Conservation (phyloP, 2,797 vertebrate genomes). For the Acanthiza pusilla region DNA sequence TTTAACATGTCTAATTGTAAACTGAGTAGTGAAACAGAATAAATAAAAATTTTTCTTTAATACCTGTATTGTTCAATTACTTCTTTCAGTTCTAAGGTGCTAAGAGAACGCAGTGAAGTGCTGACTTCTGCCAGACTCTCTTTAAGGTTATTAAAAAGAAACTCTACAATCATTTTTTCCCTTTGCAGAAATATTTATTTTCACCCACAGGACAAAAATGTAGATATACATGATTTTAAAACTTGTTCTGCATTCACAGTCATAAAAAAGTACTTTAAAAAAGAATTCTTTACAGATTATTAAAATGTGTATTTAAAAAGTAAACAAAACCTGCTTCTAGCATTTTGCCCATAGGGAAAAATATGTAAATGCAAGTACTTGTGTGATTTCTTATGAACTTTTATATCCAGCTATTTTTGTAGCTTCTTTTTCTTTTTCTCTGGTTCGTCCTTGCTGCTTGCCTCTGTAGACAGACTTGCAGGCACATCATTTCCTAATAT, state of each 20-base stretch:
- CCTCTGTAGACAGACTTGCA: background rate
- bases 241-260: background rate
- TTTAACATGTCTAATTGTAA: background rate
- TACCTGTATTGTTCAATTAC: background rate
- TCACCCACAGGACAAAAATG: background rate
- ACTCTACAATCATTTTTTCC: background rate
- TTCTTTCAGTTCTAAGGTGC: background rate
- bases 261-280: background rate
- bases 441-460: conserved; percentile 56
- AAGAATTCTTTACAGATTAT: conserved; percentile 28
- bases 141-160: background rate
- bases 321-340: background rate
- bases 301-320: conserved; percentile 56
- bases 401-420: conserved; percentile 52
- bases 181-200: conserved; percentile 22
- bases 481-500: conserved; percentile 38
- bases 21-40: background rate
- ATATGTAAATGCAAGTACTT: background rate
- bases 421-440: conserved; percentile 73
- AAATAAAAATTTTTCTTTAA: conserved; percentile 45
- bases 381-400: background rate
- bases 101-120: background rate
- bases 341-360: conserved; percentile 1
- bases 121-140: background rate
- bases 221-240: background rate